Percentiles rank a stretch among this genome's conserved stretches.
These are phyloP conservation scores for Belonocnema kinseyi DNA, from an alignment of 1,140 invertebrate species.

Conservation along the genomic window DNA sequence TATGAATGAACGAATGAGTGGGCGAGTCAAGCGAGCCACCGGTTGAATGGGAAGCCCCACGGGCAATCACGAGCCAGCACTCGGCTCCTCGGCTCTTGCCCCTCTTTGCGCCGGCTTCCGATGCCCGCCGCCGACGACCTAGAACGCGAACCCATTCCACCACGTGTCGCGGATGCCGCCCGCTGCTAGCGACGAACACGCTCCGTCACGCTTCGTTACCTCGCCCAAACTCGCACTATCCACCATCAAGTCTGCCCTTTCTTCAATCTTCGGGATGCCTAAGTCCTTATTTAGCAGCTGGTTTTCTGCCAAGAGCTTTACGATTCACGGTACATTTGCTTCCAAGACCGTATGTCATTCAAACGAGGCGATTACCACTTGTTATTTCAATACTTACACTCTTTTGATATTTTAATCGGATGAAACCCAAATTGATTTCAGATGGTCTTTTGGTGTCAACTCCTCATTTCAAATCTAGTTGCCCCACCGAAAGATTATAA, in stretches of 20 bases:
- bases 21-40: conserved; percentile 48
- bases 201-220: conserved; percentile 29
- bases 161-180: conserved; percentile 4
- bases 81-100: conserved; percentile 40
- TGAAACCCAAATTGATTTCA: no score
- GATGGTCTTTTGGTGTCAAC: no score
- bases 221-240: background rate
- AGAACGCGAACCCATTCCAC: conserved; percentile 27
- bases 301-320: conserved; percentile 9
- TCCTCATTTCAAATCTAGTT: no score
- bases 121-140: conserved; percentile 12
- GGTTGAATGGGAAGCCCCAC: conserved; percentile 56
- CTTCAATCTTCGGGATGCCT: background rate
- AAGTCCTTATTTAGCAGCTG: conserved; percentile 26
- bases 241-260: conserved; percentile 2
- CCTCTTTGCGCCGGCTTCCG: conserved; percentile 34
- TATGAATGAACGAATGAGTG: conserved; percentile 58
- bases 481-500: no score
- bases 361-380: conserved; percentile 5
- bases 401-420: no score
- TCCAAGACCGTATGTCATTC: conserved; percentile 4
- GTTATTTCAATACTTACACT: conserved; percentile 1
- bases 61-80: conserved; percentile 49
- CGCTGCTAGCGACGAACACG: conserved; percentile 20
- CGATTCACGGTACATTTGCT: conserved; percentile 19